These are phyloP conservation scores for Linnaemya vulpina DNA, from an alignment of 2,888 invertebrate species.

Conservation along the genomic window DNA sequence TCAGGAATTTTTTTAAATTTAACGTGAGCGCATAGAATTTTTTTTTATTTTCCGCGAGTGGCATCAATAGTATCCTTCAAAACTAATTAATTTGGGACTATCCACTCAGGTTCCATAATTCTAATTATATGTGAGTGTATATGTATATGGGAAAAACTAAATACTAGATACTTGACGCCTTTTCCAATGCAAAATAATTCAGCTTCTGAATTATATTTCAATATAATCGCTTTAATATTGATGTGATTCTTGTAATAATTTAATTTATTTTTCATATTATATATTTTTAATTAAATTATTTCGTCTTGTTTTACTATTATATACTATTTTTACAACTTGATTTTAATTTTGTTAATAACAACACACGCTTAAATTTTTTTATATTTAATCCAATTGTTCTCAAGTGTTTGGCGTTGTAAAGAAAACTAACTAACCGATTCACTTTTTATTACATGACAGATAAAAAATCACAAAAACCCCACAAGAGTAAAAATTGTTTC, in stretches of 20 bases:
- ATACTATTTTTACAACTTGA: not conserved
- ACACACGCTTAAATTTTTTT: conserved; percentile 29
- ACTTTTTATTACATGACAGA: conserved; percentile 67
- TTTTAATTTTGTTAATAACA: conserved; percentile 26
- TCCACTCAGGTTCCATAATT: too few relatives aligned
- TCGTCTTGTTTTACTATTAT: not conserved
- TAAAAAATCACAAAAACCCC: conserved; percentile 48
- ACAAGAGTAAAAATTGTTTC: conserved; percentile 26
- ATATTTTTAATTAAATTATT: conserved; percentile 20
- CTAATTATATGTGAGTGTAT: too few relatives aligned
- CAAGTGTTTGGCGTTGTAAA: conserved; percentile 60
- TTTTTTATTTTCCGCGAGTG: too few relatives aligned
- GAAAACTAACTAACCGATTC: conserved; percentile 70
- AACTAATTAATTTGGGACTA: too few relatives aligned
- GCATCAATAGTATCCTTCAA: too few relatives aligned
- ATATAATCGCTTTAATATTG: too few relatives aligned
- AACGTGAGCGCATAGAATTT: too few relatives aligned
- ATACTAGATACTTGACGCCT: too few relatives aligned
- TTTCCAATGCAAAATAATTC: too few relatives aligned
- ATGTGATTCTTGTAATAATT: not conserved
- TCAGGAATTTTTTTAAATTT: too few relatives aligned
- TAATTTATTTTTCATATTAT: not conserved
- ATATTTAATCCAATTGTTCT: conserved; percentile 53
- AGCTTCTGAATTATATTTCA: too few relatives aligned
- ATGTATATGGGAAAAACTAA: too few relatives aligned